A percentile compares a stretch with the other conserved stretches of the same genome.
These are phyloP conservation scores for Notolepis coatsorum DNA, from an alignment of 2,797 vertebrate genomes.

Conservation along the genomic window DNA sequence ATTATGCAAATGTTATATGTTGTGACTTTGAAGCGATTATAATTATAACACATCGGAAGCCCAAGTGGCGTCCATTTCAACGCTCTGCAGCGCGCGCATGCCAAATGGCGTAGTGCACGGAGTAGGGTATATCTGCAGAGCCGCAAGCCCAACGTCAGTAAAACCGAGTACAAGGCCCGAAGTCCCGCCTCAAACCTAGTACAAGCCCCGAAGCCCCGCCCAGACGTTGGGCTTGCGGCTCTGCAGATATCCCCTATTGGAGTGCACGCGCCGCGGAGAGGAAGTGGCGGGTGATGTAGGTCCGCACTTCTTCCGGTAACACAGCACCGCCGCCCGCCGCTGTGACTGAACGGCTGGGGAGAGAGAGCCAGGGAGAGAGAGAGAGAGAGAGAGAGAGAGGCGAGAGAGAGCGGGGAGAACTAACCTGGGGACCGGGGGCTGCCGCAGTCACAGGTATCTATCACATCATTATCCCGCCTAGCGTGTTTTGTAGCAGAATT, in stretches of 20 bases:
- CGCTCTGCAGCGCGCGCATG: conserved; percentile 57
- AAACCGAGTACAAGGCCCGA: too few relatives aligned
- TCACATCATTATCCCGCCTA: neutral
- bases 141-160: too few relatives aligned
- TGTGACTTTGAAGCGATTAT: neutral
- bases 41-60: conserved; percentile 9
- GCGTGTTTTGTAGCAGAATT: neutral
- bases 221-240: too few relatives aligned
- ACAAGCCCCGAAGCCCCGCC: too few relatives aligned
- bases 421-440: conserved; percentile 63
- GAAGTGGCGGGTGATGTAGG: conserved; percentile 85
- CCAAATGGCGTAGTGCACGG: conserved; percentile 69
- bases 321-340: conserved; percentile 66
- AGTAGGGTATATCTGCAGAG: too few relatives aligned
- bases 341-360: conserved; percentile 58
- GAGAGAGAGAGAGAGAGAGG: conserved; percentile 32
- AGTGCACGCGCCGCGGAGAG: conserved; percentile 71
- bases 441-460: conserved; percentile 67
- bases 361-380: conserved; percentile 38
- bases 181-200: too few relatives aligned
- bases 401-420: conserved; percentile 68
- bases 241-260: too few relatives aligned
- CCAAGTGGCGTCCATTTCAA: conserved; percentile 72
- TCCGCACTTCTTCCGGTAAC: conserved; percentile 90
- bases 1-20: accelerated